Evolutionary conservation across 2,888 invertebrate genomes (phyloP), one percentile per base, ranked within the genome.

Genomic region (Oxycera nigricornis): DNA sequence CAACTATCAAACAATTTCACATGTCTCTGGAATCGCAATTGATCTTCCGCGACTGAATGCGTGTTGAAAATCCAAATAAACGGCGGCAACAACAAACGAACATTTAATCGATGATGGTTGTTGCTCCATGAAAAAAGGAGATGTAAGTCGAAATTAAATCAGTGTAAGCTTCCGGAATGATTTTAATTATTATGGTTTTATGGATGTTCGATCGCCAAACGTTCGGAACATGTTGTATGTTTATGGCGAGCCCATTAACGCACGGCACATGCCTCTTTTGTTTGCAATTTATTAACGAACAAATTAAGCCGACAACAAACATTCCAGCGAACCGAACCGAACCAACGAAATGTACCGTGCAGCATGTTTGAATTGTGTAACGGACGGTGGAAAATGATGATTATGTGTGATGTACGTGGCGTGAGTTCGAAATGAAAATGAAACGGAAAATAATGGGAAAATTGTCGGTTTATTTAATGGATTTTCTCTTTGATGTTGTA

Each of bases 121-220:
- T n/a, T n/a, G n/a, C n/a, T n/a, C n/a, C n/a, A n/a, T n/a, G n/a
- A n/a, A n/a, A n/a, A n/a, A 7, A 14, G 24, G 41, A 41, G 65
- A 65, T 65, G 65, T 65, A 65, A 65, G 39, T 65, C 41, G 41
- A 65, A 65, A 65, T 65, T 65, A 39, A 65, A 65, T 65, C 41
- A 65, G 65, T 65, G 41, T 65, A 41, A 65, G 41, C 65, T 65
- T 65, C 65, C 65, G 39, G 65, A 65, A 22, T 65, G 24, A 41
- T 65, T 65, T 65, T 65, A 65, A 65, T 65, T 65, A 41, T 65
- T 65, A 30, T 59, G 39, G 20, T 65, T 22, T 65, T 65, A 65
- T 65, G 20, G 41, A 22, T 24, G 39, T 65, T 65, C 41, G 26
- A 65, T 65, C 39, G 24, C 20, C 24, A 2, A 20, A 55, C 55